Conservation (phyloP, 2,888 invertebrate genomes). For the Agriopis aurantiaria region DNA sequence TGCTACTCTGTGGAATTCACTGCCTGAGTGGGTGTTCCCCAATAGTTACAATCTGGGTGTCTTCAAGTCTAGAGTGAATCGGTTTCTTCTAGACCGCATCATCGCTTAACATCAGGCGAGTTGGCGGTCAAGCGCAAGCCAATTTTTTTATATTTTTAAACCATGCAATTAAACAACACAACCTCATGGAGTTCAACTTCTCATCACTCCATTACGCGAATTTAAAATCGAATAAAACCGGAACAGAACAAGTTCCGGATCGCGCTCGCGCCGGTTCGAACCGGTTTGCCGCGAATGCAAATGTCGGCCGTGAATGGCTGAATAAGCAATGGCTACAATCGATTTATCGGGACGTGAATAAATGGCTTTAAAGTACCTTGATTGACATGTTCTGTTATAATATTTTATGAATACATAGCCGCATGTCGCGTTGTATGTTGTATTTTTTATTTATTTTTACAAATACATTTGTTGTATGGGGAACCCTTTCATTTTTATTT, state of each 20-base stretch:
- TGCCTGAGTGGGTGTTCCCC: too few species aligned
- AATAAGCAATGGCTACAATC: slow-evolving; percentile 41
- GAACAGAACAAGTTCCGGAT: slow-evolving; percentile 4
- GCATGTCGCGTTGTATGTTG: too few species aligned
- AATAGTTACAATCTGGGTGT: too few species aligned
- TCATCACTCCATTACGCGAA: slow-evolving; percentile 11
- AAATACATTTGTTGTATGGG: too few species aligned
- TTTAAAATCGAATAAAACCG: slow-evolving; percentile 19
- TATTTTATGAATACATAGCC: slow-evolving; percentile 6
- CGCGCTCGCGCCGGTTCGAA: slow-evolving; percentile 9
- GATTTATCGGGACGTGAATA: slow-evolving; percentile 34
- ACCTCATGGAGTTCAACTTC: neutral
- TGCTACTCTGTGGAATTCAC: too few species aligned
- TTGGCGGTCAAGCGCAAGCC: too few species aligned
- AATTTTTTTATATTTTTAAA: neutral
- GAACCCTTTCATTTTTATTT: too few species aligned
- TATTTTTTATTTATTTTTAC: too few species aligned
- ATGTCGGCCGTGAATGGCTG: slow-evolving; percentile 34
- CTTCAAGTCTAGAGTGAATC: too few species aligned
- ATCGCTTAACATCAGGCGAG: too few species aligned
- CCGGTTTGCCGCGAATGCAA: slow-evolving; percentile 35
- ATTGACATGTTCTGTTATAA: slow-evolving; percentile 34
- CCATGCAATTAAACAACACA: neutral
- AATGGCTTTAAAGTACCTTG: slow-evolving; percentile 32
- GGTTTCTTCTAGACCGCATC: too few species aligned